Conservation (phyloP, 2,888 invertebrate genomes). For the Rhodophaea formosa region DNA sequence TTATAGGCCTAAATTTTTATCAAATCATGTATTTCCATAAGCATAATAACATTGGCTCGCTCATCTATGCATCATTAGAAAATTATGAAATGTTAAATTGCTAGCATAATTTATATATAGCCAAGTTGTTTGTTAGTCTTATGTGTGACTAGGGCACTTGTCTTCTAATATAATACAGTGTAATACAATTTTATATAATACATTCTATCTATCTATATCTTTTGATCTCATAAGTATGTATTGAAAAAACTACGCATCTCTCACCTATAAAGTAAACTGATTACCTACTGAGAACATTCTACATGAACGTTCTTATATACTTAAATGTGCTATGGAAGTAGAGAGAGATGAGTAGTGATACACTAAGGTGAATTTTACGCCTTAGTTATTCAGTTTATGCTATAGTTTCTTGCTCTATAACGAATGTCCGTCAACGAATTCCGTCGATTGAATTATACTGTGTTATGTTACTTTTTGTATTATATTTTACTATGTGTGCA, state of each 20-base stretch:
- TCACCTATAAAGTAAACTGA: neutral
- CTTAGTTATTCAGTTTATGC: neutral
- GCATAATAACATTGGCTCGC: slow-evolving; percentile 17
- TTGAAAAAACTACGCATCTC: too few species aligned
- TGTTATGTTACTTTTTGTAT: slow-evolving; percentile 46
- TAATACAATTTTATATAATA: slow-evolving; percentile 16
- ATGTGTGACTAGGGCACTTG: slow-evolving; percentile 15
- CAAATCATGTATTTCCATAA: neutral
- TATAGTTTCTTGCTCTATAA: neutral
- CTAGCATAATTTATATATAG: slow-evolving; percentile 46
- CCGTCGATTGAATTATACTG: slow-evolving; percentile 28
- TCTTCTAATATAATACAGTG: slow-evolving; percentile 16
- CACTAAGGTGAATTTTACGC: too few species aligned
- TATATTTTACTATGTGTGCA: slow-evolving; percentile 70
- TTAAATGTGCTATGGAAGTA: too few species aligned
- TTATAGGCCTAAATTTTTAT: neutral
- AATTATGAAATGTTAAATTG: slow-evolving; percentile 39
- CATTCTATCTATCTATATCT: slow-evolving; percentile 9
- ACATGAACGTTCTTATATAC: too few species aligned
- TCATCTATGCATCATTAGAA: slow-evolving; percentile 24
- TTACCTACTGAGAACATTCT: too few species aligned
- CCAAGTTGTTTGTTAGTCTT: slow-evolving; percentile 29
- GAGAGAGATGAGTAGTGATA: too few species aligned
- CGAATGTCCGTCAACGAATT: slow-evolving; percentile 7
- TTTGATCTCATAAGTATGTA: neutral